Base-by-base conservation (phyloP, 2,113 vertebrate species). In the Ondatra zibethicus region DNA sequence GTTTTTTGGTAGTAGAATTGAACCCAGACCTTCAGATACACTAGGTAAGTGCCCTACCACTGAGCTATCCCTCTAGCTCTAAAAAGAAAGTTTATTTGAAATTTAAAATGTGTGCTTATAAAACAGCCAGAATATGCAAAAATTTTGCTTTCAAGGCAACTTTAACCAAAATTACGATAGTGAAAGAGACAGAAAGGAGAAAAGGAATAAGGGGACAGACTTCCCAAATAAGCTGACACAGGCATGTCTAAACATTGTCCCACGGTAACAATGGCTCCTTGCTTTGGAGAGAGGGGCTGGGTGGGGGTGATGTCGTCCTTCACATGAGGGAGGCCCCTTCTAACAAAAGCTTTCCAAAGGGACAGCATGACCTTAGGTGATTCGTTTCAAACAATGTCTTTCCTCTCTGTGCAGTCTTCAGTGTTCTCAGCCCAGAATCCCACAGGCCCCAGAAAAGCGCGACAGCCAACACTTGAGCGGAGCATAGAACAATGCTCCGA, bases 71-170 rank as follows among this genome's bases (percentile, higher is more conserved):
- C 65, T 45, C 66, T 12, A 52, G 33, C 47, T 47, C 86, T 68
- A 89, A 31, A 88, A 58, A 55, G 39, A 66, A 97, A 82, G 11
- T 58, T 72, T 12, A 66, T 42, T 52, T 96, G 73, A 94, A 94
- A 78, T 9, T 55, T 78, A 92, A 93, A 77, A 17, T 10, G 77
- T 50, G 50, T n/a, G 68, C 21, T 45, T 87, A 36, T 90, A 90
- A 92, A 92, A 90, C 70, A 75, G 14, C 45, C 93, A 47, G n/a
- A 63, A 63, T 75, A n/a, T 45, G 50, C 12, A 87, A 73, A 73
- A 73, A 47, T 19, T 33, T 89, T 81, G 80, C 58, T 91, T 45
- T 61, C 52, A 91, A 78, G 93, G 70, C 93, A 93, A 93, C 6
- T 65, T 90, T 45, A 93, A 93, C 42, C 9, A 55, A 91, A 86